Evolutionary conservation across 2,113 vertebrate genomes (phyloP).

Genomic region (Brachionichthys hirsutus): DNA sequence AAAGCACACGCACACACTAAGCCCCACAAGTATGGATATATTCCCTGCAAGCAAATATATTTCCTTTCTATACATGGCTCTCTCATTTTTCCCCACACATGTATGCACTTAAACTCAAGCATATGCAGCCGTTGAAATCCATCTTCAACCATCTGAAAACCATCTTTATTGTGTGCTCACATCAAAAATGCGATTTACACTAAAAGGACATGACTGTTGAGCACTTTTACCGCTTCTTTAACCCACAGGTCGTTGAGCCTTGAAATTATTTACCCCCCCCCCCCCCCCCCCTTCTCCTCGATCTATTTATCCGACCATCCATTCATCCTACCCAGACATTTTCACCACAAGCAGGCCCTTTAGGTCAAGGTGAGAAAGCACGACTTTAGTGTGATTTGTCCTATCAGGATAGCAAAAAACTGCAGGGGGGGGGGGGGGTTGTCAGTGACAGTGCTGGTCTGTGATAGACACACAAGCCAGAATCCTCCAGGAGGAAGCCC

Average conservation of each 20-base stretch:
- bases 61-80: conserved; percentile 52
- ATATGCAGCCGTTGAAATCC: conserved; percentile 44
- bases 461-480: conserved; percentile 62
- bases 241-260: conserved; percentile 47
- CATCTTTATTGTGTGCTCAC: conserved; percentile 45
- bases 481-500: conserved; percentile 64
- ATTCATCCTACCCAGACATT: conserved; percentile 40
- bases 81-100: conserved; percentile 50
- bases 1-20: conserved; percentile 32
- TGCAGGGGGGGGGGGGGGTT: conserved; percentile 50
- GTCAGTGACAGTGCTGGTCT: conserved; percentile 47
- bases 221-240: conserved; percentile 51
- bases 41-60: conserved; percentile 47
- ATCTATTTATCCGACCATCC: conserved; percentile 55
- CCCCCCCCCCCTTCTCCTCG: conserved; percentile 12
- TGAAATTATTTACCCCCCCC: conserved; percentile 34
- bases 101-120: conserved; percentile 52
- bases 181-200: conserved; percentile 52
- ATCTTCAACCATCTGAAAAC: conserved; percentile 53
- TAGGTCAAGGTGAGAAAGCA: conserved; percentile 66
- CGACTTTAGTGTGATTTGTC: conserved; percentile 63
- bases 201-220: conserved; percentile 45
- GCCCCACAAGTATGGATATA: conserved; percentile 42
- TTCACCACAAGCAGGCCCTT: conserved; percentile 49
- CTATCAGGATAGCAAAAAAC: conserved; percentile 53